Evolutionary conservation across 2,797 vertebrate species (phyloP), one percentile per base, ranked within the genome.

Genomic region (Carcharodon carcharias): DNA sequence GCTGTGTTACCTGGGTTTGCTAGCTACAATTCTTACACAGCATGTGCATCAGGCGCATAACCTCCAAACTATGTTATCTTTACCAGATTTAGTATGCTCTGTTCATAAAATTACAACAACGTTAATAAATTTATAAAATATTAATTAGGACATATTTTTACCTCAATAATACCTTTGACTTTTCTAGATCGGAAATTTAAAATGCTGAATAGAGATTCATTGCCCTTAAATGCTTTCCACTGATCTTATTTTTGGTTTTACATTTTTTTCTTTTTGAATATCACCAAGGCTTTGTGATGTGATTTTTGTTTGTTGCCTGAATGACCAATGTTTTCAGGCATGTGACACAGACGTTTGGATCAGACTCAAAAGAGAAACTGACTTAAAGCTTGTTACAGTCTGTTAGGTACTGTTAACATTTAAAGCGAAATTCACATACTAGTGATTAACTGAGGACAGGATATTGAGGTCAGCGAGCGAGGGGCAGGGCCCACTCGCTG

Each of bases 1-100:
- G 73, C 58, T 71, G 73, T 58, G 63, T 82, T 95, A 96, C 71
- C 71, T 85, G 61, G 35, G 77, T 95, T 94, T 93, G 91, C n/a
- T 89, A 95, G 71, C 56, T 71, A 65, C 88, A 71, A 69, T 18
- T 28, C 63, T 26, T 73, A 71, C 40, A 88, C n/a, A 96, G 87
- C 18, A 56, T 35, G 23, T 71, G 35, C 6, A 8, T 9, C 69
- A 31, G 12, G 50, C 28, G 95, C 2, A 21, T 23, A 56, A 7
- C n/a, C 69, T 54, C 35, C 50, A 77, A 73, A n/a, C 94, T 31
- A 54, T 73, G 94, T 31, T 71, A n/a, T 67, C 50, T 56, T 77
- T 58, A 26, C 69, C 16, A 77, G 69, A 4, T 18, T 28, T 31
- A 71, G 73, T 35, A 56, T 54, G 6, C 45, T 65, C 35, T 92